A percentile compares a stretch with the other conserved stretches of the same genome.
phyloP scores from a whole-genome alignment of 64 coral and sea anemone genomes.

The Stylophora pistillata region DNA sequence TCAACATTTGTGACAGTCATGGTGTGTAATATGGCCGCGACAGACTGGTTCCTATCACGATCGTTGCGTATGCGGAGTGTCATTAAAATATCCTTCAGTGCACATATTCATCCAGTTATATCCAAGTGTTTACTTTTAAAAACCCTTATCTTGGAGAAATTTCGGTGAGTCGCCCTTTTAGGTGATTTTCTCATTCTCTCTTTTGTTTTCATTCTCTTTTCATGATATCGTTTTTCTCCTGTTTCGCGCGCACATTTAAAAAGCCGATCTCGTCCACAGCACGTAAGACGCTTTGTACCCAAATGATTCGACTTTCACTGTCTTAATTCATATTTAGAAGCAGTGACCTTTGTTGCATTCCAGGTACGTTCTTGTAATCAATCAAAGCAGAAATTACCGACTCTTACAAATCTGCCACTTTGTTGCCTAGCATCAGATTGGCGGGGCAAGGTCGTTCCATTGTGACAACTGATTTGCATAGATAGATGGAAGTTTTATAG shows the following conservation, averaged over 20 bases:
- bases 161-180: not conserved
- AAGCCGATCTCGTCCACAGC: not conserved
- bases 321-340: not conserved
- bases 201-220: not conserved
- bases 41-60: no score
- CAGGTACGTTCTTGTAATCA: not conserved
- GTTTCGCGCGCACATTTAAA: not conserved
- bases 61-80: no score
- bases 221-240: no score
- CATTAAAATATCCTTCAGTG: no score
- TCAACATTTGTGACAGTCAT: no score
- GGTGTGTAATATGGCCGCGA: no score
- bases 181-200: not conserved
- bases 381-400: not conserved
- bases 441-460: no score
- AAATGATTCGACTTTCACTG: not conserved
- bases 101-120: no score
- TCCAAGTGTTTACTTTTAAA: no score
- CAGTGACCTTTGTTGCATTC: not conserved
- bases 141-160: no score
- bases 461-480: no score
- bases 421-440: not conserved
- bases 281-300: not conserved
- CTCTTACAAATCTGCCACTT: not conserved
- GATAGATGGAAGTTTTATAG: no score